Evolutionary conservation across 2,888 invertebrate species (phyloP), one percentile per base, ranked within the genome.

Genomic region (Conchocele bisecta): DNA sequence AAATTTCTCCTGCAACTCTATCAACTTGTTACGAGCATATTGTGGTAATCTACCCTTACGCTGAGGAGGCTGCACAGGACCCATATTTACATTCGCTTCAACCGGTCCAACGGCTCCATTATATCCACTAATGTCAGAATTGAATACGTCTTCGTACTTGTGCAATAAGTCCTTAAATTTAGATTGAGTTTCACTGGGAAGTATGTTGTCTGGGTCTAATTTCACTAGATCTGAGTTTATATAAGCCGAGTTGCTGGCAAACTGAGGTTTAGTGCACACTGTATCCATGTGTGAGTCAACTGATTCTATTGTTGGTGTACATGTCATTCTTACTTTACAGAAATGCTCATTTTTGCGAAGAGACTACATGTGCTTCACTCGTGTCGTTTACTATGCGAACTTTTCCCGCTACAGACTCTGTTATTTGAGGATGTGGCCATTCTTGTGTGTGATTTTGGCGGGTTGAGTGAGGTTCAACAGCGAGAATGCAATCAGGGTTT

Each of bases 51-150:
- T 37, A 15, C 80, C 82, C 53, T 84, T 82, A 11, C 75, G 50
- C 63, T 79, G 81, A 11, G 82, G 79, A 7, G 79, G 81, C 44
- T 65, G 71, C 9, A 73, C 67, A 39, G 80, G 80, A 31, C 80
- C 79, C 82, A 81, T 76, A 48, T 74, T 79, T 6, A 78, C 70
- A 17, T 42, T 28, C 22, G 74, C 66, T 42, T 82, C 11, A 37
- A 79, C 75, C 5, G 60, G 67, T 2, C 81, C 76, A 20, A 53
- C 37, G 4, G 68, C 54, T 4, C 72, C 69, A 57, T 79, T 81
- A 31, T 81, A 83, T 3, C 79, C 79, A 22, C 29, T 54, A 39
- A 63, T 56, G 11, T 50, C 29, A 3, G 73, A 65, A 41, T 70
- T 53, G 51, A 83, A 83, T 3, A 78, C n/a, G 28, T 67, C 35